Evolutionary conservation across 2,113 vertebrate genomes (phyloP), one percentile per base, ranked within the genome.

Genomic region (Chelonoidis abingdonii): DNA sequence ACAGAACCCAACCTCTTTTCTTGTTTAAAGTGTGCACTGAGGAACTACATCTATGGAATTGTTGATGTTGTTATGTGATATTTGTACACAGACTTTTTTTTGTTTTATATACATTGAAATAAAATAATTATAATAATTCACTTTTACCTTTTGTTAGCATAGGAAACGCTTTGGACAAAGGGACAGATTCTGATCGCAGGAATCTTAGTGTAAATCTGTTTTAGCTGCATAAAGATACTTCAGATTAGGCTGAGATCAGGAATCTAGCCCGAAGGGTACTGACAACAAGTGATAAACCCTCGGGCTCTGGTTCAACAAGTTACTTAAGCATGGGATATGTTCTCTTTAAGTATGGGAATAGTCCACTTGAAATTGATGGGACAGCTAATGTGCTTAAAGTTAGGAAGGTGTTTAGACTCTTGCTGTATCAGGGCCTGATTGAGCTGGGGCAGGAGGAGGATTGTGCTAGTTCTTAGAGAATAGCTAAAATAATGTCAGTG

Each of bases 51-150:
- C 98, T 98, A 98, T 98, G 98, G 95, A 98, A 97, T 97, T 98
- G 98, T 98, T 95, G 98, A 98, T 99, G 99, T 99, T 99, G 98
- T 99, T 99, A 98, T 98, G 99, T 99, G 99, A 98, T 99, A 99
- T 99, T 99, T 99, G 99, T 99, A 99, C 98, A 99, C 98, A 96
- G 92, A 96, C 93, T 96, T 97, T 97, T 98, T 98, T 98, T 98
- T 98, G 97, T 98, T 99, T 98, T 98, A 97, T 98, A 98, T 97
- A 97, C 96, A 97, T 97, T 97, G 95, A 98, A 96, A 92, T 95
- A 96, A 94, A 54, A 80, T 53, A 89, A 88, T 94, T 83, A 88
- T 93, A 92, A 96, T 85, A 91, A 93, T 81, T 96, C 97, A 98
- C 84, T 97, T 98, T 98, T 95, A 97, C 90, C 86, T 98, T 98